Conservation (phyloP, 1,140 invertebrate genomes). For the Oncopodura yosiiana region DNA sequence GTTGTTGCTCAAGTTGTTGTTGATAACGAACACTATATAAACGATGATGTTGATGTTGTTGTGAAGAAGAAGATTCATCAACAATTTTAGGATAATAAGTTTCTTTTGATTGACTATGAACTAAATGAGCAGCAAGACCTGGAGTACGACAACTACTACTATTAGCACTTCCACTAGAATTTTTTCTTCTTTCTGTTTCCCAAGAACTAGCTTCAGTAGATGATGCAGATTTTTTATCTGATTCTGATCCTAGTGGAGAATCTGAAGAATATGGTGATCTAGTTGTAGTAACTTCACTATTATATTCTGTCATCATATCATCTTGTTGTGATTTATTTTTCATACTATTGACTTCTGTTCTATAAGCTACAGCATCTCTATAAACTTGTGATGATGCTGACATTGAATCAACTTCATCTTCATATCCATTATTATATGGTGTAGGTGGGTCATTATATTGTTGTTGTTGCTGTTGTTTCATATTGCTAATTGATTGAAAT, state of each 20-base stretch:
- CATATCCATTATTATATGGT: background rate
- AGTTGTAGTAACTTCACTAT: background rate
- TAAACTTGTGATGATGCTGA: background rate
- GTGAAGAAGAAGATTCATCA: no score
- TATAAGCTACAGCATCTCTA: slow-evolving; percentile 5
- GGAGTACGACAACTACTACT: no score
- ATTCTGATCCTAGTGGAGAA: background rate
- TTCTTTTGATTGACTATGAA: no score
- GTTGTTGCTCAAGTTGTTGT: no score
- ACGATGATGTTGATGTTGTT: no score
- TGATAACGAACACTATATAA: no score
- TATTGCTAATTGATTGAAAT: background rate
- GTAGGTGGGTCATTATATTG: background rate
- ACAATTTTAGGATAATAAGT: no score
- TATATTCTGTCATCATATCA: background rate
- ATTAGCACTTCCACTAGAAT: no score
- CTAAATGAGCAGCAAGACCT: no score
- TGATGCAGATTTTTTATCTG: slow-evolving; percentile 5
- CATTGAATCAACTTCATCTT: background rate
- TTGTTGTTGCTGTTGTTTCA: no score
- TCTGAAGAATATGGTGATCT: background rate
- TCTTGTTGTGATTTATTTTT: background rate
- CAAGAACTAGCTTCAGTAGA: slow-evolving; percentile 7
- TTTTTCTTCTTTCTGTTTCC: background rate
- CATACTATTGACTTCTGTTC: background rate